Evolutionary conservation across 2,888 invertebrate genomes (phyloP).

Genomic region (Pandemis cinnamomeana): DNA sequence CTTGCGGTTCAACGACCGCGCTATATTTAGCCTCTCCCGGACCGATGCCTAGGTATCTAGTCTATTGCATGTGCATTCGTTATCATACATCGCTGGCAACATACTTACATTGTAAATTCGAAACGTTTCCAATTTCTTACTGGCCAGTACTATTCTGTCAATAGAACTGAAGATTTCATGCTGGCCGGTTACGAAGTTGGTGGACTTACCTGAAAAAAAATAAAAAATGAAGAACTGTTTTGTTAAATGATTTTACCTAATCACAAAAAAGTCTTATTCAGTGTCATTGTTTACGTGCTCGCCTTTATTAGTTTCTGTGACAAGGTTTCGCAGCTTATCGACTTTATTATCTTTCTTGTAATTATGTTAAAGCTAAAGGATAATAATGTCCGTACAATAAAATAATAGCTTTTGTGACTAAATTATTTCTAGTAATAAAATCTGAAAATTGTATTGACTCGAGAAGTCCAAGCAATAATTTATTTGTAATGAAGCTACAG

Average conservation of each 20-base stretch:
- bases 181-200: background rate
- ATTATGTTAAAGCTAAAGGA: background rate
- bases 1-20: slow-evolving; percentile 75
- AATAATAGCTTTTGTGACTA: background rate
- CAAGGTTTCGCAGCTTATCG: slow-evolving; percentile 13
- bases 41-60: slow-evolving; percentile 50
- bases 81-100: slow-evolving; percentile 50
- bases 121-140: slow-evolving; percentile 17
- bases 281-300: background rate
- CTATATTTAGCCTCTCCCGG: slow-evolving; percentile 74
- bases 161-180: background rate
- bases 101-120: slow-evolving; percentile 40
- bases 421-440: background rate
- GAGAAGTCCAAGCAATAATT: background rate
- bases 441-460: background rate
- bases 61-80: slow-evolving; percentile 65
- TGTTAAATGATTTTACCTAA: background rate
- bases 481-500: background rate
- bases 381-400: background rate
- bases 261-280: background rate
- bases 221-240: background rate
- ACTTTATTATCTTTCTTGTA: slow-evolving; percentile 5
- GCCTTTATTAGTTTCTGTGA: background rate
- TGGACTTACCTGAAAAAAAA: slow-evolving; percentile 37
- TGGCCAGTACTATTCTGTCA: slow-evolving; percentile 7